Evolutionary conservation across 2,888 invertebrate species (phyloP).

Genomic region (Rugalucina vietnamica): DNA sequence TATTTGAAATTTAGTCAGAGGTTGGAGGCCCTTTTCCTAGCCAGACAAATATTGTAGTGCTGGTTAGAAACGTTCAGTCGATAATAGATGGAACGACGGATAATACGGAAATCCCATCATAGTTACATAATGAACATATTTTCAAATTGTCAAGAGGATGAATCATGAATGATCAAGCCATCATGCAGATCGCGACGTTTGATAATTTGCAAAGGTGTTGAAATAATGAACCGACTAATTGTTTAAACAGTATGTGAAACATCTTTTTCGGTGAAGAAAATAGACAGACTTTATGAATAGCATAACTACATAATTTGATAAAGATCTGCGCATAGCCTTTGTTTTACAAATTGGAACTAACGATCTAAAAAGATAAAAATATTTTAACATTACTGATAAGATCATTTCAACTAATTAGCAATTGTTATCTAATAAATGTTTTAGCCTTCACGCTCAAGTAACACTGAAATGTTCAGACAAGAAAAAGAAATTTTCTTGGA

Average conservation of each 20-base stretch:
- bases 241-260: background rate
- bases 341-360: background rate
- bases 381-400: background rate
- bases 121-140: background rate
- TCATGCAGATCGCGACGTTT: background rate
- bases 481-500: no score
- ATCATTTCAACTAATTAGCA: background rate
- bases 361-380: background rate
- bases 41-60: no score
- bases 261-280: no score
- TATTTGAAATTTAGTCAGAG: no score
- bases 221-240: background rate
- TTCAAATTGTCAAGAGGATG: background rate
- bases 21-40: no score
- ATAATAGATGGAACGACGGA: no score
- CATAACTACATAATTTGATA: background rate
- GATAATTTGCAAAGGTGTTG: background rate
- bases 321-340: background rate
- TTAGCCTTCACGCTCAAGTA: no score
- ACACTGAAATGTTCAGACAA: no score
- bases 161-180: background rate
- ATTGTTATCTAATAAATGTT: no score
- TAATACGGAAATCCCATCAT: background rate
- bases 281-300: background rate
- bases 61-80: no score